Evolutionary conservation across 1,140 invertebrate species (phyloP).

Genomic region (Globodera rostochiensis): DNA sequence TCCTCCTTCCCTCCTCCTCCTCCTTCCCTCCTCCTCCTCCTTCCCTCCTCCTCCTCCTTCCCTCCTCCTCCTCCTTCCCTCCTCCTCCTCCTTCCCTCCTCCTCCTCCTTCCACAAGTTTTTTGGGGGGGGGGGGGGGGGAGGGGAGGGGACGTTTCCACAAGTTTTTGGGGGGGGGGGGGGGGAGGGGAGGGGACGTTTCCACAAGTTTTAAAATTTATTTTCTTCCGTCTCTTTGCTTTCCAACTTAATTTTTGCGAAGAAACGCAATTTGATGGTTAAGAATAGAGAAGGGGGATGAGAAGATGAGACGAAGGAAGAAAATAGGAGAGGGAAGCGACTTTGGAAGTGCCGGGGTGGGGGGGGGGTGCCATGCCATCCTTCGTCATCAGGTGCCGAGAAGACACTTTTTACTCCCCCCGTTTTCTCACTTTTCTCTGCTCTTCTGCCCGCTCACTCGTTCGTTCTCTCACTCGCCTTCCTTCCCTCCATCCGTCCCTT

Average conservation of each 20-base stretch:
- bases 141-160: no score
- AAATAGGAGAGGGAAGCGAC: not conserved
- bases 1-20: no score
- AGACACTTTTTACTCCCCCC: not conserved
- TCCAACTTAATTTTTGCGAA: constrained; percentile 3
- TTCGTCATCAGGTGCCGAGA: not conserved
- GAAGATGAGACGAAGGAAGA: not conserved
- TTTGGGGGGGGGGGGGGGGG: no score
- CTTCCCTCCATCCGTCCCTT: not conserved
- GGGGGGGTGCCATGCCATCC: not conserved
- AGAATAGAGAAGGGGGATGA: not conserved
- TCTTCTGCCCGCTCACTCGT: no score
- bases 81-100: not conserved
- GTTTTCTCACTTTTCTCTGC: no score
- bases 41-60: no score
- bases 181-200: no score
- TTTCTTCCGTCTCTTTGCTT: constrained; percentile 20
- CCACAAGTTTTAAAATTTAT: constrained; percentile 14
- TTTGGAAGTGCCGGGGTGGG: not conserved
- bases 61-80: not conserved
- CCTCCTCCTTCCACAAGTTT: not conserved
- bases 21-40: no score
- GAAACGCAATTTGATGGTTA: not conserved
- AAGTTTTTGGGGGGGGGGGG: no score
- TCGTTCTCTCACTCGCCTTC: not conserved